Percentiles rank a stretch among this genome's conserved stretches.
phyloP scores from a whole-genome alignment of 1,140 invertebrate genomes.

The Panagrolaimus sp. region DNA sequence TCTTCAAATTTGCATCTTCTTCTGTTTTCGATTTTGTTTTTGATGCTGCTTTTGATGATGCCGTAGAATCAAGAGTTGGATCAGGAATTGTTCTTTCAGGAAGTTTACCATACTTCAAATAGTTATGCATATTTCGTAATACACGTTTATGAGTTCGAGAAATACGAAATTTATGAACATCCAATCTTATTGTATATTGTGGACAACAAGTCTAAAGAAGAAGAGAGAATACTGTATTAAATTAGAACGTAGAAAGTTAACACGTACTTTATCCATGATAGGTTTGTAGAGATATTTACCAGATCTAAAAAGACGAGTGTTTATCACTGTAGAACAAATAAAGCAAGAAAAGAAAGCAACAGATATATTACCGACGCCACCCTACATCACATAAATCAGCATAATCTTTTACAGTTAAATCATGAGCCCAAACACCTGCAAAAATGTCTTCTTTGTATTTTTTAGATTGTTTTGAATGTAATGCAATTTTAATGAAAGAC shows the following conservation, averaged over 20 bases:
- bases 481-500: no score
- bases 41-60: background rate
- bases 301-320: conserved; percentile 67
- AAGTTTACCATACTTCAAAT: conserved; percentile 33
- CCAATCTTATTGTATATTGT: conserved; percentile 81
- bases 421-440: conserved; percentile 75
- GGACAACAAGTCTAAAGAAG: conserved; percentile 75
- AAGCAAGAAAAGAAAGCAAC: conserved; percentile 10
- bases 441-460: conserved; percentile 14
- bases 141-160: conserved; percentile 49
- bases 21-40: background rate
- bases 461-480: no score
- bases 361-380: conserved; percentile 71
- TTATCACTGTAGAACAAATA: conserved; percentile 12
- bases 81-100: conserved; percentile 18
- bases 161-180: conserved; percentile 44
- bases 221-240: no score
- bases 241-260: no score
- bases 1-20: background rate
- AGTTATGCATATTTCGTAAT: conserved; percentile 43
- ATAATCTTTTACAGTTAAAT: conserved; percentile 75
- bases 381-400: conserved; percentile 86
- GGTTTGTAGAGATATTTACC: conserved; percentile 95
- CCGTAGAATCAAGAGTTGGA: conserved; percentile 8
- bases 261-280: conserved; percentile 66